Evolutionary conservation across 2,797 vertebrate species (phyloP).

Genomic region (Rhinoraja longicauda): DNA sequence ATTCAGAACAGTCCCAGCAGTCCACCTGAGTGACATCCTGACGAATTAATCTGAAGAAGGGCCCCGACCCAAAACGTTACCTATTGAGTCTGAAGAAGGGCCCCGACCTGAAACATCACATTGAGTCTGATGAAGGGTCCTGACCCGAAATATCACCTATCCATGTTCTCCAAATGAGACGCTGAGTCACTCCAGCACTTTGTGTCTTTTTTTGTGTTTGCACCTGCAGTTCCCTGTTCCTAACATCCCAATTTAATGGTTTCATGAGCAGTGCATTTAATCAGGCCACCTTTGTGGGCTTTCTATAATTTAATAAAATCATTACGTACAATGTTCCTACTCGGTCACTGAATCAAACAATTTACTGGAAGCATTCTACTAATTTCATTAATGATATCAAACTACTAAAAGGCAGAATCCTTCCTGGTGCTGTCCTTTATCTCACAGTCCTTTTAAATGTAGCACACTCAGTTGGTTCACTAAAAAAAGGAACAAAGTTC

Average conservation of each 20-base stretch:
- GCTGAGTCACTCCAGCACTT: no score
- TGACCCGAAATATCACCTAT: no score
- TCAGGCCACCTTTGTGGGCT: not conserved
- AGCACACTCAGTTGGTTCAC: no score
- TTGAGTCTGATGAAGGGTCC: no score
- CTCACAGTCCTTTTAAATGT: not conserved
- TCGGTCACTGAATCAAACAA: not conserved
- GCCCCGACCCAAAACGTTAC: no score
- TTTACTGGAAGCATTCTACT: not conserved
- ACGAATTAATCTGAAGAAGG: no score
- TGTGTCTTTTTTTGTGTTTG: no score
- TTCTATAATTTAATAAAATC: not conserved
- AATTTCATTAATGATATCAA: not conserved
- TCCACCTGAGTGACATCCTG: no score
- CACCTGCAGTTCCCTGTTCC: no score
- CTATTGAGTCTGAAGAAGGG: no score
- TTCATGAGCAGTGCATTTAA: not conserved
- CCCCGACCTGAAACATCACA: no score
- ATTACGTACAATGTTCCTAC: not conserved
- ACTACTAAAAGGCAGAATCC: not conserved
- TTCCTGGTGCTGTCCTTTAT: not conserved
- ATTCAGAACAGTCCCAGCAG: not conserved
- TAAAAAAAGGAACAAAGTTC: not conserved
- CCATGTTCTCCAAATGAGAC: no score
- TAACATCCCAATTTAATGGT: not conserved